phyloP scores from a whole-genome alignment of 2,113 vertebrate genomes.

The Ochotona curzoniae region DNA sequence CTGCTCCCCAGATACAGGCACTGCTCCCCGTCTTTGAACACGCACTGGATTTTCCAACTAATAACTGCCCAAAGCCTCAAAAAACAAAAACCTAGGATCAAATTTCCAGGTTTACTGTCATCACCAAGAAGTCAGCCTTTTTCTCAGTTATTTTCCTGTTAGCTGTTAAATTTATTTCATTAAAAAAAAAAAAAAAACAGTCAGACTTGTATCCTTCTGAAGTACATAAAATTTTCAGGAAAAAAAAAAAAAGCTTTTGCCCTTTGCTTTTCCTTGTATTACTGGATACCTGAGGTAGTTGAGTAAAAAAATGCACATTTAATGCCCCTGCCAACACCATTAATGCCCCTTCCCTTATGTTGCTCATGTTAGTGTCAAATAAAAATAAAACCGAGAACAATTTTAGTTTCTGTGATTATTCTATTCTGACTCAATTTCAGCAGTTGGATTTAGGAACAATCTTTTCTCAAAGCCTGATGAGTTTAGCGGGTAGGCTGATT shows the following conservation, averaged over 20 bases:
- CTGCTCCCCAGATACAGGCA: slow-evolving; percentile 94
- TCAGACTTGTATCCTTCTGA: slow-evolving; percentile 99
- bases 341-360: slow-evolving; percentile 95
- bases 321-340: slow-evolving; percentile 95
- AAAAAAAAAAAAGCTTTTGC: slow-evolving; percentile 86
- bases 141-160: slow-evolving; percentile 82
- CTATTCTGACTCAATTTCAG: slow-evolving; percentile 86
- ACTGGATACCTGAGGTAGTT: slow-evolving; percentile 99
- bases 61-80: slow-evolving; percentile 94
- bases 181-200: slow-evolving; percentile 97
- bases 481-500: slow-evolving; percentile 91
- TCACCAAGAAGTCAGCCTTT: slow-evolving; percentile 90
- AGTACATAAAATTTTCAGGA: slow-evolving; percentile 99
- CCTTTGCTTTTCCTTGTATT: slow-evolving; percentile 97
- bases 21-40: slow-evolving; percentile 89
- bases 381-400: slow-evolving; percentile 94
- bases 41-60: slow-evolving; percentile 91
- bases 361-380: slow-evolving; percentile 92
- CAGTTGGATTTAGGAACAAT: slow-evolving; percentile 91
- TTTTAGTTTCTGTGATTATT: slow-evolving; percentile 90
- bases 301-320: slow-evolving; percentile 99
- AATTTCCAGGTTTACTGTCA: slow-evolving; percentile 91
- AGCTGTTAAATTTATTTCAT: slow-evolving; percentile 93
- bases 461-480: slow-evolving; percentile 88
- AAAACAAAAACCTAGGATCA: slow-evolving; percentile 86